Evolutionary conservation across 53 echinoderm and acorn worm species (phyloP).

Genomic region (Holothuria scabra): DNA sequence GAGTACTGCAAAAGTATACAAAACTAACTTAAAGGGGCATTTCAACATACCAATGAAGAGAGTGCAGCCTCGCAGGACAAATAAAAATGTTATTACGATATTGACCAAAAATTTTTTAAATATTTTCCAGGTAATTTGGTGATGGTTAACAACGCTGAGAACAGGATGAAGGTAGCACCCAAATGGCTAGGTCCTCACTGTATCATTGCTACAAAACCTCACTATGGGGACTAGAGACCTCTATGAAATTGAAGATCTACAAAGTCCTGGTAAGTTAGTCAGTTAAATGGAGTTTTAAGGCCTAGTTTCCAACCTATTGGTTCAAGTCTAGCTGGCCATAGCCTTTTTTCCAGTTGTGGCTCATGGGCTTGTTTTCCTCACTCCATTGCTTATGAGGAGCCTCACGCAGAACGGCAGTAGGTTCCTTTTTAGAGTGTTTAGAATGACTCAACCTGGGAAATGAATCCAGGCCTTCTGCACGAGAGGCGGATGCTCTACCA

Average conservation of each 20-base stretch:
- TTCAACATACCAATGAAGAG: background rate
- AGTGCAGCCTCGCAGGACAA: background rate
- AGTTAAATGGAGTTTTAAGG: no score
- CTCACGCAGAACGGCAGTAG: no score
- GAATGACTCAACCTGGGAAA: no score
- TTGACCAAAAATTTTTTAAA: background rate
- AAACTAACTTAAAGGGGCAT: background rate
- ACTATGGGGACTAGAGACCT: background rate
- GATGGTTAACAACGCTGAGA: constrained; percentile 7
- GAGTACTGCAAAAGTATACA: background rate
- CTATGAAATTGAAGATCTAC: background rate
- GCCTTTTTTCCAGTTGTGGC: no score
- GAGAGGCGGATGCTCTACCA: no score
- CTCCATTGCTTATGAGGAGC: no score
- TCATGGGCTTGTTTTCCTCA: no score
- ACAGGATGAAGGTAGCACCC: background rate
- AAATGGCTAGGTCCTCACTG: constrained; percentile 11
- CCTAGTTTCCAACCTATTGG: no score
- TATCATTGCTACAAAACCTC: background rate
- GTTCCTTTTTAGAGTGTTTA: no score
- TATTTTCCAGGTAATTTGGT: background rate
- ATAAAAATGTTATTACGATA: constrained; percentile 18
- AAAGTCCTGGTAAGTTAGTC: background rate
- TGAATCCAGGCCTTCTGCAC: no score
- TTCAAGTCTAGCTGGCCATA: no score